Conservation (phyloP, 1,140 invertebrate species). For the Tetranychus cinnabarinus region DNA sequence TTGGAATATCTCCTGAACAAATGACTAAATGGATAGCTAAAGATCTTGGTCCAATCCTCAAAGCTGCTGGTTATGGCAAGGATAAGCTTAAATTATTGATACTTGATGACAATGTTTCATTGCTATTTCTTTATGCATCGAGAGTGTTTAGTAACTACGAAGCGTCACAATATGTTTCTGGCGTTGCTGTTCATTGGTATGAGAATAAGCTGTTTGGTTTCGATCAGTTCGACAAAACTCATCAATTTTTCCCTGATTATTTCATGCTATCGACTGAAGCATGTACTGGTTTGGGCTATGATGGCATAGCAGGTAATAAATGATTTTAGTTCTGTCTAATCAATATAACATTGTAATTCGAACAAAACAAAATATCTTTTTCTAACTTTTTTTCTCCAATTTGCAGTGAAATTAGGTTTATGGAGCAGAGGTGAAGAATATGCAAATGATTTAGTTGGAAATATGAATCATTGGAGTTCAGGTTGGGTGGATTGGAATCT, state of each 20-base stretch:
- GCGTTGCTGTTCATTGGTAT: slow-evolving; percentile 44
- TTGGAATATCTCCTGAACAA: slow-evolving; percentile 40
- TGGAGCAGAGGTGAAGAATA: too few relatives aligned
- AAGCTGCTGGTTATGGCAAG: slow-evolving; percentile 27
- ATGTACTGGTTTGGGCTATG: slow-evolving; percentile 13
- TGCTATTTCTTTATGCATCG: background rate
- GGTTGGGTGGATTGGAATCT: slow-evolving; percentile 30
- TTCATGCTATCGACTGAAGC: slow-evolving; percentile 36
- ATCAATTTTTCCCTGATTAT: slow-evolving; percentile 32
- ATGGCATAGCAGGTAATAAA: background rate
- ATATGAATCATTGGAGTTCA: slow-evolving; percentile 20
- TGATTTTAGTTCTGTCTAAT: background rate
- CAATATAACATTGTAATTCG: background rate
- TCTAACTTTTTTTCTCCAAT: background rate
- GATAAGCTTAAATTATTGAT: slow-evolving; percentile 31
- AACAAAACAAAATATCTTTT: background rate
- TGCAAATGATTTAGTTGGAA: slow-evolving; percentile 11
- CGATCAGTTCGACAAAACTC: too few relatives aligned
- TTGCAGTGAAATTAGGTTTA: too few relatives aligned
- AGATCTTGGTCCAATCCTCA: slow-evolving; percentile 41
- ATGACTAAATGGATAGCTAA: slow-evolving; percentile 34
- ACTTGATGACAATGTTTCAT: slow-evolving; percentile 36
- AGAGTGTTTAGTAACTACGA: slow-evolving; percentile 1
- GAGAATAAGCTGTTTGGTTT: background rate
- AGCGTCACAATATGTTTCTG: slow-evolving; percentile 3